Conservation (phyloP, 2,888 invertebrate species). For the Xestia xanthographa region DNA sequence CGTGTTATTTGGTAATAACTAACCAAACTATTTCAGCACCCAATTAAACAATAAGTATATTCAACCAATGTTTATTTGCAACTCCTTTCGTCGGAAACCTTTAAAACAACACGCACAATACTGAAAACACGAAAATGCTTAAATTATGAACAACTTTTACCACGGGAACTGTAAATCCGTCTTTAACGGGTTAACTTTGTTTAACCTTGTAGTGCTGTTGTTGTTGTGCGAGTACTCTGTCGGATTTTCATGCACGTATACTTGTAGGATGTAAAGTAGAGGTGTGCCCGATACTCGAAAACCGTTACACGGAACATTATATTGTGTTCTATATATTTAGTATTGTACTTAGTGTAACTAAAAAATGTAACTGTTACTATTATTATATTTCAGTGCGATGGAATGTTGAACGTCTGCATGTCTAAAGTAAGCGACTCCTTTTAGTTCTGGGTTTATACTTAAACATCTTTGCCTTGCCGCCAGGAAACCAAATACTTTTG, state of each 20-base stretch:
- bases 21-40: too few species aligned
- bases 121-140: background rate
- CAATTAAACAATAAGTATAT: too few species aligned
- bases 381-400: slow-evolving; percentile 59
- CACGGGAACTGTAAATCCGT: background rate
- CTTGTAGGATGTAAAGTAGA: background rate
- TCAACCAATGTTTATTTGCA: too few species aligned
- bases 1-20: too few species aligned
- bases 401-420: slow-evolving; percentile 61
- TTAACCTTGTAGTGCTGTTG: too few species aligned
- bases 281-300: background rate
- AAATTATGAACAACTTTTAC: background rate
- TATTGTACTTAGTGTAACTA: background rate
- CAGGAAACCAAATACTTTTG: too few species aligned
- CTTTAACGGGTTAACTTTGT: background rate
- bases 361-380: background rate
- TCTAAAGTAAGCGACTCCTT: slow-evolving; percentile 56
- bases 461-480: background rate
- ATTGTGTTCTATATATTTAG: background rate
- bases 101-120: too few species aligned
- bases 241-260: background rate
- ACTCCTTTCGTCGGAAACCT: too few species aligned
- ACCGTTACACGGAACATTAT: background rate
- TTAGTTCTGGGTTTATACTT: background rate
- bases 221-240: background rate